Conservation (phyloP, 2,113 vertebrate genomes). For the rat (Rattus norvegicus) region DNA sequence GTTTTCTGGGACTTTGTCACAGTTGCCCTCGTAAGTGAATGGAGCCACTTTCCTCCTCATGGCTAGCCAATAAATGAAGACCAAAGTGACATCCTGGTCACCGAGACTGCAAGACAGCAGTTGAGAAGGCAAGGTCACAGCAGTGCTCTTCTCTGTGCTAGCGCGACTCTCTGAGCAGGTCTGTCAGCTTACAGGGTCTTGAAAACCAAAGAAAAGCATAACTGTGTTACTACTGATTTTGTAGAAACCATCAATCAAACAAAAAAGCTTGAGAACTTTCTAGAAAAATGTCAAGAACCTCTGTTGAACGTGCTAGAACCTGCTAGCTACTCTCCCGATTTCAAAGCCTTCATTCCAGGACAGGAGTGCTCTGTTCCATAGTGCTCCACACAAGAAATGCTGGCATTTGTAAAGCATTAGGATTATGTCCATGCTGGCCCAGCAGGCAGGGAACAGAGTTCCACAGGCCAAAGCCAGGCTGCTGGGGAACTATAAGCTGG, state of each 20-base stretch:
- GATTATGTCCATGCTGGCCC: not conserved
- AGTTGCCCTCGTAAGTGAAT: not conserved
- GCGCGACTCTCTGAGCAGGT: not conserved
- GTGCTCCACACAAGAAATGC: not conserved
- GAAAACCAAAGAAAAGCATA: not conserved
- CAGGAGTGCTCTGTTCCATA: not conserved
- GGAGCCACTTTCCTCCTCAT: not conserved
- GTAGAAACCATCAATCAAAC: not conserved
- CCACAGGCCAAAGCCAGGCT: not conserved
- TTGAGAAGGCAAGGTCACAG: not conserved
- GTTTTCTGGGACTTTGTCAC: not conserved
- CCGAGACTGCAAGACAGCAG: not conserved
- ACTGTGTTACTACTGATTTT: not conserved
- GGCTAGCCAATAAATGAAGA: not conserved
- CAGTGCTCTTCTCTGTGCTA: not conserved
- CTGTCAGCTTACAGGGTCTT: not conserved
- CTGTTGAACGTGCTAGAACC: not conserved
- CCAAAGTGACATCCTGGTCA: not conserved
- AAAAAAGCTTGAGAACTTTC: not conserved
- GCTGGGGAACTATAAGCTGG: not conserved
- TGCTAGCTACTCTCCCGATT: not conserved
- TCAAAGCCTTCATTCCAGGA: not conserved
- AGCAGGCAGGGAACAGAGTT: not conserved
- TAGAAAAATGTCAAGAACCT: not conserved
- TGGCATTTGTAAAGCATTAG: not conserved